Conservation (phyloP, 2,113 vertebrate species). For the Circaetus cinerascens region DNA sequence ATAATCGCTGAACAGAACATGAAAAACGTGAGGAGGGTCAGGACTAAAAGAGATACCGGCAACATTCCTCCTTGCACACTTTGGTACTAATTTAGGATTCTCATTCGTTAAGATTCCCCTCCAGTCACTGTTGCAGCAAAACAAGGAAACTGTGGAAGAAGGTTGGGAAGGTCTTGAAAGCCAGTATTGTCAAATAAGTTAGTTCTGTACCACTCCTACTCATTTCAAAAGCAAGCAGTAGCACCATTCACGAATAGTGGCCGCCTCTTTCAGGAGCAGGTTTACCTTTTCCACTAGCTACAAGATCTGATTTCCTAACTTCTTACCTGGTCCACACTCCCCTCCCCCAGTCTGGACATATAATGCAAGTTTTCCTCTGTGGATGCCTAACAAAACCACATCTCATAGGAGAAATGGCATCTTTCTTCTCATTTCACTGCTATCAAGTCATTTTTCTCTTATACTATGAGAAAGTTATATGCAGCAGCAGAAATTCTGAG, state of each 20-base stretch:
- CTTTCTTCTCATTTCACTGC: neutral
- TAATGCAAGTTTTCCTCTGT: rapidly evolving
- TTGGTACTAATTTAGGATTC: neutral
- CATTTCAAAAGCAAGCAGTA: neutral
- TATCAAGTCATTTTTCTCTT: neutral
- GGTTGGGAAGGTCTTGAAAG: neutral
- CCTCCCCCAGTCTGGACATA: neutral
- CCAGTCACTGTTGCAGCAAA: neutral
- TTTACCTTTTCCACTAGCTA: neutral
- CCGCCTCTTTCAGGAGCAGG: neutral
- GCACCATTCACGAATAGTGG: neutral
- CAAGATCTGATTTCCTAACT: neutral
- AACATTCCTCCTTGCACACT: neutral
- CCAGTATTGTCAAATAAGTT: neutral
- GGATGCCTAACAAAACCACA: neutral
- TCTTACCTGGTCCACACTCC: neutral
- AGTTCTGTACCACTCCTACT: neutral
- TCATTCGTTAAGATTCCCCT: neutral
- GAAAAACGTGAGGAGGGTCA: neutral
- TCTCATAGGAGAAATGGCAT: neutral
- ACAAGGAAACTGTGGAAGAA: neutral
- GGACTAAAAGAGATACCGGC: neutral
- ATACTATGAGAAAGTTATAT: neutral
- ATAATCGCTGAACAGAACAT: neutral
- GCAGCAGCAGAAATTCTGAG: neutral